phyloP scores from a whole-genome alignment of 2,888 invertebrate genomes.

The Eurois occulta region DNA sequence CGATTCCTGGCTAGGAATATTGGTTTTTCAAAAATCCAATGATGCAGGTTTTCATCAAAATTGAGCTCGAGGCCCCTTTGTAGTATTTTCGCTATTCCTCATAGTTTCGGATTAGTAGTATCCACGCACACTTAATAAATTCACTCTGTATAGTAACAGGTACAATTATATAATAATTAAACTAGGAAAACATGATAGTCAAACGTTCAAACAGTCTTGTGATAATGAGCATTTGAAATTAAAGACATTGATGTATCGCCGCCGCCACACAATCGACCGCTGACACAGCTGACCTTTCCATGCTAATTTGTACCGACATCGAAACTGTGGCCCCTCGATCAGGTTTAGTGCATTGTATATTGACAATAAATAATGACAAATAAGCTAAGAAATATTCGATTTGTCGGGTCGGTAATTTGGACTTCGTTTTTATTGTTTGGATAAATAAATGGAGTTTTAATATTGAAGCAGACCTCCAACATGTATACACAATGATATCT shows the following conservation, averaged over 20 bases:
- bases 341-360: conserved; percentile 2
- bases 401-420: not conserved
- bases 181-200: conserved; percentile 11
- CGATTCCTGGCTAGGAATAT: too few relatives aligned
- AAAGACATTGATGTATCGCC: conserved; percentile 11
- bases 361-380: not conserved
- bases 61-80: too few relatives aligned
- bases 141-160: not conserved
- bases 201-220: not conserved
- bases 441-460: not conserved
- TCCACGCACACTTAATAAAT: too few relatives aligned
- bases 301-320: conserved; percentile 33
- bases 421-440: not conserved
- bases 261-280: conserved; percentile 29
- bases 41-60: too few relatives aligned
- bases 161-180: not conserved
- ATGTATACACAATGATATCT: not conserved
- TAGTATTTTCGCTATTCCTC: too few relatives aligned
- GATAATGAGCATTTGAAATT: conserved; percentile 6
- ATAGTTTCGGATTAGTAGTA: too few relatives aligned
- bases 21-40: too few relatives aligned
- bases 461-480: not conserved
- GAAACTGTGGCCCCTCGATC: conserved; percentile 13
- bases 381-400: not conserved
- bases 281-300: conserved; percentile 47